A percentile compares a stretch with the other conserved stretches of the same genome.
phyloP scores from a whole-genome alignment of 1,140 invertebrate genomes.

The Zaprionus ornatus region DNA sequence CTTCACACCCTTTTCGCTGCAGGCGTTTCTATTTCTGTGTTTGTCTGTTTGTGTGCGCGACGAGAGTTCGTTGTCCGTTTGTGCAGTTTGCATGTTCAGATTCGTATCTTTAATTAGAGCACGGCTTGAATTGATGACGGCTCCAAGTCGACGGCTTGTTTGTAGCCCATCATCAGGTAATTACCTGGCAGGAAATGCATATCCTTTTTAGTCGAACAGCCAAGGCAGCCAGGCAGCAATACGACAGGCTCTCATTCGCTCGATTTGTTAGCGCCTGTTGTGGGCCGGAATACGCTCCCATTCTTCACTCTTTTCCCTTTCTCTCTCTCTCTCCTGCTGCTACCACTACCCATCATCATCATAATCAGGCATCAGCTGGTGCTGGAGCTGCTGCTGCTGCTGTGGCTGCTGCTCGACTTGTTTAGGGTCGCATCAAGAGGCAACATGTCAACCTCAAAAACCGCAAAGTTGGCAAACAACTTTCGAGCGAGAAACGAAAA shows the following conservation, averaged over 20 bases:
- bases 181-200: slow-evolving; percentile 79
- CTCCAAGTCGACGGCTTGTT: slow-evolving; percentile 74
- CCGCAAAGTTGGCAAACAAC: slow-evolving; percentile 81
- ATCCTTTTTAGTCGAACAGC: slow-evolving; percentile 28
- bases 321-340: background rate
- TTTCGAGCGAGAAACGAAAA: slow-evolving; percentile 38
- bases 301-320: background rate
- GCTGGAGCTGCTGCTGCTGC: slow-evolving; percentile 32
- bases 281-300: background rate
- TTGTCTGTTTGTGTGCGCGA: slow-evolving; percentile 22
- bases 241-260: slow-evolving; percentile 22
- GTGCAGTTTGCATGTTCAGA: slow-evolving; percentile 70
- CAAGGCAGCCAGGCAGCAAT: background rate
- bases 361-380: slow-evolving; percentile 72
- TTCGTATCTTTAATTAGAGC: slow-evolving; percentile 79
- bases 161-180: slow-evolving; percentile 75
- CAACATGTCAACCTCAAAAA: slow-evolving; percentile 81
- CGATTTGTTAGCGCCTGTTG: slow-evolving; percentile 26
- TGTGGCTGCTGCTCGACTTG: slow-evolving; percentile 55
- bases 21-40: background rate
- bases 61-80: slow-evolving; percentile 73
- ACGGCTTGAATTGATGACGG: slow-evolving; percentile 74
- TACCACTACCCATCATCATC: slow-evolving; percentile 57
- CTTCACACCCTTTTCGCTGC: slow-evolving; percentile 9
- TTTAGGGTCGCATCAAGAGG: slow-evolving; percentile 78